Evolutionary conservation across 1,140 invertebrate species (phyloP), one percentile per base, ranked within the genome.

Genomic region (Eulimnadia texana): DNA sequence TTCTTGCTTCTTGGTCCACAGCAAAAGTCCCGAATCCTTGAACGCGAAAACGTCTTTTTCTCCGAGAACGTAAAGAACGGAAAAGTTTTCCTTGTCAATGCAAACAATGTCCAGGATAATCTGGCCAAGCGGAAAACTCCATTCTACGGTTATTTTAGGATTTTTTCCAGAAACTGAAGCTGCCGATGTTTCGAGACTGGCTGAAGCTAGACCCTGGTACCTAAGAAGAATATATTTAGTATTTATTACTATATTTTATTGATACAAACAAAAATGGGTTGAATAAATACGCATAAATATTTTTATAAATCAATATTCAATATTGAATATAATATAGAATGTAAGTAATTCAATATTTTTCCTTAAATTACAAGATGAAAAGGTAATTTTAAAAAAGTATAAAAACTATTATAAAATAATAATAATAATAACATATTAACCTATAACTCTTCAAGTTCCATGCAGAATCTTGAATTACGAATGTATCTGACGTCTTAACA

Each of bases 371-470:
- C 16, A 9, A 42, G 33, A 42, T 42, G 16, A 16, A 42, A 42
- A 42, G 33, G 33, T 42, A 42, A 16, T 42, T 6, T 42, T 42
- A 42, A 16, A 42, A 9, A 42, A 16, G 33, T 42, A 42, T 6
- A 42, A 9, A 42, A 16, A 42, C 3, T 2, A 25, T 11, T 10
- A 3, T 33, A 16, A 28, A 10, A 57, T 11, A 33, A 27, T 3
- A 29, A 11, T 25, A 25, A 13, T 54, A 16, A 20, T 53, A n/a
- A 3, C 51, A 19, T 20, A 28, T 69, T 70, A 77, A 90, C 87
- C 82, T 90, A 73, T 85, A 93, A 69, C 81, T 82, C 72, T 90
- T 83, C 20, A 93, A 71, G 51, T 78, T 72, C 82, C 85, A 88
- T 24, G 80, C 80, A 2, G 85, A 84, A 65, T 80, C 83, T 20